Percentiles rank a stretch among this genome's conserved stretches.
phyloP scores from a whole-genome alignment of 2,888 invertebrate genomes.

The Aelia acuminata region DNA sequence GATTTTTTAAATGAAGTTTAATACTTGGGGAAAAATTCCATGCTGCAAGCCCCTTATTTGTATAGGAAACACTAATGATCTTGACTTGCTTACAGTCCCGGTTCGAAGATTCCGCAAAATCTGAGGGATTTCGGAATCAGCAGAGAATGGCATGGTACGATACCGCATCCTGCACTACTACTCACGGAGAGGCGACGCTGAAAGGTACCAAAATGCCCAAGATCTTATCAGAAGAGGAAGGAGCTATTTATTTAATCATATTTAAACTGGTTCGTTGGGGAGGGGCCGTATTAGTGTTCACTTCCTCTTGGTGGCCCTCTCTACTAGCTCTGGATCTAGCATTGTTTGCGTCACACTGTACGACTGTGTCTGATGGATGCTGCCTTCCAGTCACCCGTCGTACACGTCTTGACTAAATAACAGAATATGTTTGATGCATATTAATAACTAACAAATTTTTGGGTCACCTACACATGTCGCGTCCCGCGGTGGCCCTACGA shows the following conservation, averaged over 20 bases:
- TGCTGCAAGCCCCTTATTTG: no score
- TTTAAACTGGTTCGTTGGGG: conserved; percentile 52
- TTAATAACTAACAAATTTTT: no score
- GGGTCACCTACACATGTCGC: no score
- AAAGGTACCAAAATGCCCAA: conserved; percentile 54
- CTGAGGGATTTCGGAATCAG: neutral
- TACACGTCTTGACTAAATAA: neutral
- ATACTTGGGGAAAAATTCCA: no score
- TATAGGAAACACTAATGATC: no score
- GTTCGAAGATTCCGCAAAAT: neutral
- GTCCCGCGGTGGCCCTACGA: no score
- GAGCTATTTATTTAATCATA: conserved; percentile 59
- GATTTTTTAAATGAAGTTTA: no score
- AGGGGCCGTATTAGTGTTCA: conserved; percentile 33
- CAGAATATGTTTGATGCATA: no score
- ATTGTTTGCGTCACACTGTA: conserved; percentile 36
- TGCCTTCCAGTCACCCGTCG: neutral
- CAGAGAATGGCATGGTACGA: neutral
- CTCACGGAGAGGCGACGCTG: neutral
- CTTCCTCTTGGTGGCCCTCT: conserved; percentile 49
- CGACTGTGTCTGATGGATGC: neutral
- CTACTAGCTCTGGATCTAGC: neutral
- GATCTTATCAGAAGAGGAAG: conserved; percentile 56
- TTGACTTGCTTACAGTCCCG: neutral
- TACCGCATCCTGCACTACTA: neutral